Conservation (phyloP, 1,140 invertebrate genomes). For the Notospermus geniculatus region DNA sequence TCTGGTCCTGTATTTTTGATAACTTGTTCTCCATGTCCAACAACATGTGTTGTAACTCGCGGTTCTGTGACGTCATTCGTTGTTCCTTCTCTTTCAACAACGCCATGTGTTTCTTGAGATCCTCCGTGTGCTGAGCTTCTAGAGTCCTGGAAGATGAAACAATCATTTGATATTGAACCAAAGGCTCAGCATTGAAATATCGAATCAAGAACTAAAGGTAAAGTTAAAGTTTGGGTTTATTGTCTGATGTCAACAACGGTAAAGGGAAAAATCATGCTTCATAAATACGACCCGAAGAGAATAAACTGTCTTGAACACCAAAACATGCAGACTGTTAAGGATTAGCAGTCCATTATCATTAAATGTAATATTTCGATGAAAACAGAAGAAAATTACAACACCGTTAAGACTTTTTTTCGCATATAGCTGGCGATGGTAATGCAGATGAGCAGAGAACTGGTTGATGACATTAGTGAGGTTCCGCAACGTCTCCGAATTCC, state of each 20-base stretch:
- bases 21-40: slow-evolving; percentile 44
- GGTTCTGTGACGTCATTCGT: slow-evolving; percentile 39
- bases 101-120: slow-evolving; percentile 45
- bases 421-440: no score
- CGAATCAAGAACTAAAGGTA: slow-evolving; percentile 12
- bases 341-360: background rate
- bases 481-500: no score
- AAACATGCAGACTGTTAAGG: no score
- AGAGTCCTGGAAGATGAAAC: slow-evolving; percentile 29
- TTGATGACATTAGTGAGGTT: no score
- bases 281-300: no score
- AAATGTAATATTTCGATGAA: background rate
- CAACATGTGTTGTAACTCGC: slow-evolving; percentile 46
- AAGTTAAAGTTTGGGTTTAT: background rate
- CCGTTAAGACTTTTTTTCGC: no score
- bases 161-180: background rate
- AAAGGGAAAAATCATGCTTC: no score
- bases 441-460: no score
- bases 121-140: slow-evolving; percentile 38
- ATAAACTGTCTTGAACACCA: no score
- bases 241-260: no score
- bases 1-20: slow-evolving; percentile 34
- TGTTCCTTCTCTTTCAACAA: slow-evolving; percentile 40
- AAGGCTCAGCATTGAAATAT: background rate
- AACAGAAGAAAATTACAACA: background rate